Evolutionary conservation across 2,113 vertebrate species (phyloP), one percentile per base, ranked within the genome.

Genomic region (Gopherus flavomarginatus): DNA sequence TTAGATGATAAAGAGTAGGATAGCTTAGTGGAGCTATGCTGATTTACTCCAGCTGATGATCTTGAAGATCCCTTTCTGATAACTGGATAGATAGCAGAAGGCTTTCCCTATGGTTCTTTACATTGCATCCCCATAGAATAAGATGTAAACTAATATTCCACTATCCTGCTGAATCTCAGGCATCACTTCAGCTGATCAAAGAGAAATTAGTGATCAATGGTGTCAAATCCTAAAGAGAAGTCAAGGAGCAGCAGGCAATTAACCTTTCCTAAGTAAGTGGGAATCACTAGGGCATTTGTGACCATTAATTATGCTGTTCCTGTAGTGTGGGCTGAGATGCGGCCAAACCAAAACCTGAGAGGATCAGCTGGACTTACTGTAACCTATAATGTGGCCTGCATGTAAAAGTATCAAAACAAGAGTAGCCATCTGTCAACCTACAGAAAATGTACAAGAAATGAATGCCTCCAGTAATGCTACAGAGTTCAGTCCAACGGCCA

Each of bases 161-260:
- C 91, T 94, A 86, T 90, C 93, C 69, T 75, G 47, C 42, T 87
- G 84, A 90, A 88, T 97, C 79, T 90, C 87, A 72, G 56, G 78
- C 87, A n/a, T 95, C 56, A 57, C 54, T 96, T 90, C 38, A 90
- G 52, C 29, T 96, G 92, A 90, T 91, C 79, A 94, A 90, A 72
- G 87, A 87, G 86, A 27, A 93, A 59, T 96, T 90, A 89, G 50
- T 94, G 87, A 96, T 96, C 89, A 95, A 75, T 94, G 81, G 52
- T 84, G 57, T 92, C 77, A 92, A 92, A 95, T 85, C 50, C 79
- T 96, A 90, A 95, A 85, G 59, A 95, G 80, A 77, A 93, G 65
- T 72, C 38, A 78, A 79, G 44, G 62, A 91, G 29, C 88, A 85
- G 57, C 62, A 72, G 81, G 65, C 59, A 92, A 85, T 92, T 95